Base-by-base conservation (phyloP, 2,113 vertebrate genomes). In the Oreochromis aureus region DNA sequence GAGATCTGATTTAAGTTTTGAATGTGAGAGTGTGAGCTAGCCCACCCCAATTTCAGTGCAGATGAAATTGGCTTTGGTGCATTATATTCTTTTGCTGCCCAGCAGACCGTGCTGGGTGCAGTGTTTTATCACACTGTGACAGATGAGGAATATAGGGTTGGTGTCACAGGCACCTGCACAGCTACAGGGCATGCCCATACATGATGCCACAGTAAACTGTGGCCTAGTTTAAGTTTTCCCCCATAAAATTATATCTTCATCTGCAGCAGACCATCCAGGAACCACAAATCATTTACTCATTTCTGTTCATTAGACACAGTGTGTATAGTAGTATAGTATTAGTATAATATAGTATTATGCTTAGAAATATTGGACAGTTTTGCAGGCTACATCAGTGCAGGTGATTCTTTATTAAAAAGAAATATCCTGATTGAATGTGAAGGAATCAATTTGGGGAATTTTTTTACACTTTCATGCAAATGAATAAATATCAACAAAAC, bases 21-120 rank as follows among this genome's bases (percentile, higher is more conserved):
- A 95, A 95, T 90, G 92, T 79, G 76, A 79, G 87, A 91, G 80
- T 39, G 22, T 73, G 82, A 89, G 84, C 96, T 94, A 94, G 93
- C 95, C 95, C 94, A 94, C 96, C 95, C 94, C 96, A 97, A 97
- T 97, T 87, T 98, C 97, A 97, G 97, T 94, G 97, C 96, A 97
- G 96, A 97, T 97, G 97, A 97, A 98, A 98, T 98, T 98, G 97
- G 97, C 97, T 98, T 97, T 94, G 96, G 97, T 95, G 96, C 96
- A 97, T 97, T 97, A 97, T 98, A 98, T 98, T 97, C 97, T 96
- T 30, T 51, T 12, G 95, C 96, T 97, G 97, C 96, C 97, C 97
- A 97, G 97, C 95, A 96, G 97, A 97, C 96, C 98, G 85, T 97
- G 97, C 94, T 32, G 63, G 94, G 94, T 97, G 96, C 96, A 94